Conservation (phyloP, 2,113 vertebrate genomes). For the Bubalus kerabau region DNA sequence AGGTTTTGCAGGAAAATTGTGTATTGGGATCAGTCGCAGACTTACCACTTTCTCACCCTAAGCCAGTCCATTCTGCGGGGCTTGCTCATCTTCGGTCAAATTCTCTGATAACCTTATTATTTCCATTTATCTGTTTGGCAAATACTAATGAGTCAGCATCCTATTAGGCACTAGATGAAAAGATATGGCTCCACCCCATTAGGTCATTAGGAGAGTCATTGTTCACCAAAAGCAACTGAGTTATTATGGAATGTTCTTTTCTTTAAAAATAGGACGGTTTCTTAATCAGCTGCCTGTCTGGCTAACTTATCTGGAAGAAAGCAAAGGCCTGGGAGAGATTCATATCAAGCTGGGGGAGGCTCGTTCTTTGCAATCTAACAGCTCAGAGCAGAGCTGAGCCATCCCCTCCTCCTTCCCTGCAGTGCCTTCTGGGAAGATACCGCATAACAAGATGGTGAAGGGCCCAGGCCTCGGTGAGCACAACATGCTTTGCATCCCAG, state of each 20-base stretch:
- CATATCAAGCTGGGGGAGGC: background rate
- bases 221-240: background rate
- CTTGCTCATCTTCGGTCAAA: background rate
- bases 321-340: background rate
- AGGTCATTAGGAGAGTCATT: background rate
- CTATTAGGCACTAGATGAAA: background rate
- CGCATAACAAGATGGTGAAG: fast-evolving
- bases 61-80: background rate
- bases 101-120: background rate
- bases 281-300: background rate
- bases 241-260: background rate
- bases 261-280: background rate
- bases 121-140: constrained; percentile 18
- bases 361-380: background rate
- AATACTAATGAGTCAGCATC: background rate
- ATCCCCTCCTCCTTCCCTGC: fast-evolving
- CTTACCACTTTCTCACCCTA: background rate
- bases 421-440: background rate
- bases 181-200: background rate
- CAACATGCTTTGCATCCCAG: no score
- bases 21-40: background rate
- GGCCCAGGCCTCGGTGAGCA: background rate
- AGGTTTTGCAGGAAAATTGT: background rate
- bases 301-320: background rate
- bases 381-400: background rate